Percentiles rank a stretch among this genome's conserved stretches.
Evolutionary conservation across 2,113 vertebrate genomes (phyloP).

Genomic region (Lota lota): DNA sequence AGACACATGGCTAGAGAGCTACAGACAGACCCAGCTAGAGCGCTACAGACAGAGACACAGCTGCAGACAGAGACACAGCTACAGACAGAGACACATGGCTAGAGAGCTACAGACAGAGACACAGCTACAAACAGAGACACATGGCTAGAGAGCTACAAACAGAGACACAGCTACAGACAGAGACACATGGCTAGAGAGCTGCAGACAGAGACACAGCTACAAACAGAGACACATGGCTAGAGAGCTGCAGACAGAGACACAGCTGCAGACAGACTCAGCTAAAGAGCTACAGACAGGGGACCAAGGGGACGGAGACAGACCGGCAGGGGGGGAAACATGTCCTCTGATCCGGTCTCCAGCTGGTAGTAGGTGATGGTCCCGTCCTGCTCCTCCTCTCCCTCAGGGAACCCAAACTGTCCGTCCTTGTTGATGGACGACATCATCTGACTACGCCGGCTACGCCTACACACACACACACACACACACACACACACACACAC

Average conservation of each 20-base stretch:
- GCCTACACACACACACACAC: slow-evolving; percentile 10
- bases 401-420: slow-evolving; percentile 17
- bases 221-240: neutral
- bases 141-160: neutral
- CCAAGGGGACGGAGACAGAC: slow-evolving; percentile 23
- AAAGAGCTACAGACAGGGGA: neutral
- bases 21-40: neutral
- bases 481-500: slow-evolving; percentile 20
- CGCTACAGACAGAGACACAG: neutral
- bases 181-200: neutral
- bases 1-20: no score
- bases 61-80: neutral
- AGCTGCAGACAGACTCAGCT: neutral
- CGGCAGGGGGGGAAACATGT: slow-evolving; percentile 19
- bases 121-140: neutral
- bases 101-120: neutral
- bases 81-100: no score
- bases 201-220: neutral
- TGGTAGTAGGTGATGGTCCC: slow-evolving; percentile 43
- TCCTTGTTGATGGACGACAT: slow-evolving; percentile 20
- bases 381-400: slow-evolving; percentile 48
- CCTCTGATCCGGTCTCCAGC: slow-evolving; percentile 29
- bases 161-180: neutral
- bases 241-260: neutral
- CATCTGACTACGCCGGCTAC: slow-evolving; percentile 18